phyloP scores from a whole-genome alignment of 2,888 invertebrate species.

The Rhorus exstirpatorius region DNA sequence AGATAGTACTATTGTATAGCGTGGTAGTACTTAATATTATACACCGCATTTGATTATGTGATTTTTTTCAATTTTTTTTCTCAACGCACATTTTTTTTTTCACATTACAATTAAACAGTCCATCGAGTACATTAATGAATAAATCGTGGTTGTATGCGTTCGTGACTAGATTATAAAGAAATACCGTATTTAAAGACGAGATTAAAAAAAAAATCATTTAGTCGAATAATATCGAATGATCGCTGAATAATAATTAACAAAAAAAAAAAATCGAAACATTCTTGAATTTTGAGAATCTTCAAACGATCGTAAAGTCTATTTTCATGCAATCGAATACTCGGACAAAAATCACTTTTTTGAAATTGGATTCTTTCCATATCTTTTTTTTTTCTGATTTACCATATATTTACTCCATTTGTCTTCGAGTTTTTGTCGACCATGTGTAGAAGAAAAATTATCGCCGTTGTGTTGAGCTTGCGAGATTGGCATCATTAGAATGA shows the following conservation, averaged over 20 bases:
- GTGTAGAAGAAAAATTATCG: slow-evolving; percentile 24
- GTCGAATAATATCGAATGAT: slow-evolving; percentile 51
- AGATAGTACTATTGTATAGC: slow-evolving; percentile 54
- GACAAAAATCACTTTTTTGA: slow-evolving; percentile 11
- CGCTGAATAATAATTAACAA: no score
- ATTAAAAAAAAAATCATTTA: slow-evolving; percentile 56
- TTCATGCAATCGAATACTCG: slow-evolving; percentile 30
- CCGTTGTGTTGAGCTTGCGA: slow-evolving; percentile 1
- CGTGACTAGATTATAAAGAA: slow-evolving; percentile 67
- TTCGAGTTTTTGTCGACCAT: slow-evolving; percentile 44
- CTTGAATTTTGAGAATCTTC: no score
- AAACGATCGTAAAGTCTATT: slow-evolving; percentile 30
- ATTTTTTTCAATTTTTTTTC: slow-evolving; percentile 44
- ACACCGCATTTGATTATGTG: slow-evolving; percentile 35
- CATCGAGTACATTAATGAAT: slow-evolving; percentile 67
- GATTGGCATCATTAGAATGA: slow-evolving; percentile 10
- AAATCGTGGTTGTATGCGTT: slow-evolving; percentile 67
- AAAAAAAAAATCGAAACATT: no score
- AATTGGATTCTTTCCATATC: not conserved
- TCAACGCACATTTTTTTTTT: slow-evolving; percentile 37
- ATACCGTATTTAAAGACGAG: slow-evolving; percentile 61
- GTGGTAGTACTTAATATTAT: slow-evolving; percentile 29
- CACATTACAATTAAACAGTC: slow-evolving; percentile 68
- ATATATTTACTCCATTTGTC: no score
- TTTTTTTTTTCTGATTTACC: not conserved